These are phyloP conservation scores for Athene cunicularia DNA, from an alignment of 2,113 vertebrate species.

Conservation along the genomic window DNA sequence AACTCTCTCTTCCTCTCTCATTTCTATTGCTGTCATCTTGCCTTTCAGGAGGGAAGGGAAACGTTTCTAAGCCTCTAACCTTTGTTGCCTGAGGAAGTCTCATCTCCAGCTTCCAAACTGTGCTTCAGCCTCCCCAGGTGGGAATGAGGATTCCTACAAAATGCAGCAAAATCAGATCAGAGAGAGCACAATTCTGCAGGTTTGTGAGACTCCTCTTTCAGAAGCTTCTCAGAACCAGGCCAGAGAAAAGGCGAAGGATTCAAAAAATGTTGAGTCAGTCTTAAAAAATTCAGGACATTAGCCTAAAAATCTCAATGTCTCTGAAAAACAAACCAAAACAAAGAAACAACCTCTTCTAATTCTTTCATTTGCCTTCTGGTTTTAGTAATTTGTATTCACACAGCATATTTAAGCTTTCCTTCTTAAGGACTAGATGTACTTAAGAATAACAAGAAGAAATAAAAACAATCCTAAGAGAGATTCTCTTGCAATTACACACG, in stretches of 20 bases:
- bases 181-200: not conserved
- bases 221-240: not conserved
- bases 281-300: not conserved
- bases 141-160: not conserved
- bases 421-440: not conserved
- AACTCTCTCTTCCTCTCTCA: not conserved
- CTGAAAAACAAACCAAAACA: not conserved
- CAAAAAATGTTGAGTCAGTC: not conserved
- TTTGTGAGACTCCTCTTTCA: not conserved
- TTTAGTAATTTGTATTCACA: not conserved
- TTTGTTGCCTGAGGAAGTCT: not conserved
- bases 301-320: not conserved
- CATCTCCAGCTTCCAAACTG: not conserved
- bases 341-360: not conserved
- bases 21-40: constrained; percentile 11
- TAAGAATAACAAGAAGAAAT: not conserved
- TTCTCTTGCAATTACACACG: not conserved
- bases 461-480: not conserved
- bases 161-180: not conserved
- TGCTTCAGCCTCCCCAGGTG: not conserved
- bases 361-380: not conserved
- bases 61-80: not conserved
- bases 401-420: not conserved
- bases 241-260: not conserved
- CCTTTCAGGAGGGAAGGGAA: not conserved